Conservation (phyloP, 1,140 invertebrate genomes). For the Hypothenemus hampei region DNA sequence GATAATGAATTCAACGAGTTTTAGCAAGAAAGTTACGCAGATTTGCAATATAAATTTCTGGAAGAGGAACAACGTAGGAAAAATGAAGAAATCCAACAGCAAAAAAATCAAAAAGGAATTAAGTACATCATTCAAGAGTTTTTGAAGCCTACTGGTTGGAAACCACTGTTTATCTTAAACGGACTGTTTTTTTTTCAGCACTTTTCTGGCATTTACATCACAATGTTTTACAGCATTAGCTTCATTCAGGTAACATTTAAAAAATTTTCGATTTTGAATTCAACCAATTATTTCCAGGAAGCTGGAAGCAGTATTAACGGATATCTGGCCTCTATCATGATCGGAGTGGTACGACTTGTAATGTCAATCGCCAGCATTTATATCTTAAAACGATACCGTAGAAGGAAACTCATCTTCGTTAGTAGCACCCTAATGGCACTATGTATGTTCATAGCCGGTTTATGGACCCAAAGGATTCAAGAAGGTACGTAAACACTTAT, state of each 20-base stretch:
- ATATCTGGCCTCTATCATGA: constrained; percentile 54
- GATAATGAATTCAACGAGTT: constrained; percentile 11
- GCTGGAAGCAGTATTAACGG: constrained; percentile 30
- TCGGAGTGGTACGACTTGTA: constrained; percentile 60
- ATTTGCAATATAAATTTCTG: constrained; percentile 44
- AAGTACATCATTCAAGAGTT: constrained; percentile 42
- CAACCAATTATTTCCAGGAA: constrained; percentile 24
- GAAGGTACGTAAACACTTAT: constrained; percentile 32
- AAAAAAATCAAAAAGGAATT: constrained; percentile 31
- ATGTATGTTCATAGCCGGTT: constrained; percentile 52
- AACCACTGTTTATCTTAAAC: constrained; percentile 54
- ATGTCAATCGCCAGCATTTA: constrained; percentile 54
- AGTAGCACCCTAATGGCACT: constrained; percentile 51
- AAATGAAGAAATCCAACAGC: constrained; percentile 33
- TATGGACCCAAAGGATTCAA: constrained; percentile 48
- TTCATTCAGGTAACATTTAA: constrained; percentile 50
- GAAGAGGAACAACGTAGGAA: constrained; percentile 46
- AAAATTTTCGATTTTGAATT: neutral
- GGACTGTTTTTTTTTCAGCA: constrained; percentile 58
- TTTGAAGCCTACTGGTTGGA: constrained; percentile 54
- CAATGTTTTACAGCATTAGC: constrained; percentile 64
- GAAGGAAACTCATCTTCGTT: constrained; percentile 51
- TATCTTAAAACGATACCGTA: constrained; percentile 49
- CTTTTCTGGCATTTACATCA: constrained; percentile 60
- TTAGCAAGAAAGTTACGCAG: constrained; percentile 35